phyloP scores from a whole-genome alignment of 2,888 invertebrate species.

The Aphrophora alni region DNA sequence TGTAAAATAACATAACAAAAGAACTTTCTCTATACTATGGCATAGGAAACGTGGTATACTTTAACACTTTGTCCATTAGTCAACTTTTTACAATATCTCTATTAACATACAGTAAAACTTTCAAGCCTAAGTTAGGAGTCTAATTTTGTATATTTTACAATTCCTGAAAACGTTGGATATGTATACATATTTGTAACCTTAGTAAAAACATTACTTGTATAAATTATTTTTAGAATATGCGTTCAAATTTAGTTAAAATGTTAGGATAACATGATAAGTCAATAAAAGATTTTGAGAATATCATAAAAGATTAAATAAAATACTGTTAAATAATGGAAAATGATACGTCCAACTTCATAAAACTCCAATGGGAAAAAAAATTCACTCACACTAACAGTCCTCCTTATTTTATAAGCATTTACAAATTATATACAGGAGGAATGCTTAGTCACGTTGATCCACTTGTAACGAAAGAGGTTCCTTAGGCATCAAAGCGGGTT shows the following conservation, averaged over 20 bases:
- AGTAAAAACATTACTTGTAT: neutral
- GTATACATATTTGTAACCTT: slow-evolving; percentile 25
- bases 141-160: slow-evolving; percentile 4
- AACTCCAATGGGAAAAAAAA: neutral
- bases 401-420: neutral
- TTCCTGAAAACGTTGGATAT: slow-evolving; percentile 30
- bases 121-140: neutral
- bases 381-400: neutral
- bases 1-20: neutral
- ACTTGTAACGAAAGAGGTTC: slow-evolving; percentile 45
- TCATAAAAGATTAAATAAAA: too few species aligned
- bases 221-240: slow-evolving; percentile 14
- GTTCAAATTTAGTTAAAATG: neutral
- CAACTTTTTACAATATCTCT: neutral
- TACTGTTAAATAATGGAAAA: neutral
- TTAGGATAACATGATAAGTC: neutral
- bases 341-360: neutral
- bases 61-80: neutral
- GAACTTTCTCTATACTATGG: neutral
- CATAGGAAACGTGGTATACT: neutral
- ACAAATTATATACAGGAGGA: neutral
- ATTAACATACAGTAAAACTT: neutral
- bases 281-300: neutral
- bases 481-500: slow-evolving; percentile 45
- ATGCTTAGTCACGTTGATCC: slow-evolving; percentile 51